Conservation (phyloP, 2,888 invertebrate genomes). For the Maniola hyperantus region DNA sequence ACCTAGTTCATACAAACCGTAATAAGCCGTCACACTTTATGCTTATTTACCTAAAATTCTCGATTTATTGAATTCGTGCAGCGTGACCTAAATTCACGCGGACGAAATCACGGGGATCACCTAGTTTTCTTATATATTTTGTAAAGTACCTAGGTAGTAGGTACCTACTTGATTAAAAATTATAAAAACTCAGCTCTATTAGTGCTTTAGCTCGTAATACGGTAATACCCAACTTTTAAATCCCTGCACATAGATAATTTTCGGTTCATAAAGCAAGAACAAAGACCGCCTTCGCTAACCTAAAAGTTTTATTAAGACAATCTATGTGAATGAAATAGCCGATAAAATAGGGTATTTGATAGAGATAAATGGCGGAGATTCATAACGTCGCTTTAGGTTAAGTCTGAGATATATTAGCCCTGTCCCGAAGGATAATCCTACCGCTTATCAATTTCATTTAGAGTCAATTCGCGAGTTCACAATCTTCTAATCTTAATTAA, state of each 20-base stretch:
- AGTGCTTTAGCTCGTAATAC: background rate
- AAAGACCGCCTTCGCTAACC: slow-evolving; percentile 6
- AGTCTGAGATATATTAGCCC: background rate
- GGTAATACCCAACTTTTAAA: background rate
- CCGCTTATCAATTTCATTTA: slow-evolving; percentile 1
- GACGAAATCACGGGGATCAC: no score
- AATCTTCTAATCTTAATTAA: slow-evolving; percentile 6
- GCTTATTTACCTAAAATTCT: background rate
- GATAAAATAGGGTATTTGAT: slow-evolving; percentile 15
- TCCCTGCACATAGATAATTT: slow-evolving; percentile 3
- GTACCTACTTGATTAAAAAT: no score
- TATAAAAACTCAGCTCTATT: background rate
- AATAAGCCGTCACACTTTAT: background rate
- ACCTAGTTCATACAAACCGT: slow-evolving; percentile 10
- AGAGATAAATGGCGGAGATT: slow-evolving; percentile 12
- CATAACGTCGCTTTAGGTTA: background rate
- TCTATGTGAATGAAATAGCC: slow-evolving; percentile 9
- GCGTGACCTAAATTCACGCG: no score
- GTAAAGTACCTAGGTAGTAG: no score
- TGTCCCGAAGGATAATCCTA: slow-evolving; percentile 2
- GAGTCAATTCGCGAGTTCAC: background rate
- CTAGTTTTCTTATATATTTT: no score
- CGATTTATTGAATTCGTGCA: background rate
- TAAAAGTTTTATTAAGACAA: background rate
- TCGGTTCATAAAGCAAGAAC: slow-evolving; percentile 20